Evolutionary conservation across 2,888 invertebrate species (phyloP), one percentile per base, ranked within the genome.

Genomic region (Temnothorax rugatulus): DNA sequence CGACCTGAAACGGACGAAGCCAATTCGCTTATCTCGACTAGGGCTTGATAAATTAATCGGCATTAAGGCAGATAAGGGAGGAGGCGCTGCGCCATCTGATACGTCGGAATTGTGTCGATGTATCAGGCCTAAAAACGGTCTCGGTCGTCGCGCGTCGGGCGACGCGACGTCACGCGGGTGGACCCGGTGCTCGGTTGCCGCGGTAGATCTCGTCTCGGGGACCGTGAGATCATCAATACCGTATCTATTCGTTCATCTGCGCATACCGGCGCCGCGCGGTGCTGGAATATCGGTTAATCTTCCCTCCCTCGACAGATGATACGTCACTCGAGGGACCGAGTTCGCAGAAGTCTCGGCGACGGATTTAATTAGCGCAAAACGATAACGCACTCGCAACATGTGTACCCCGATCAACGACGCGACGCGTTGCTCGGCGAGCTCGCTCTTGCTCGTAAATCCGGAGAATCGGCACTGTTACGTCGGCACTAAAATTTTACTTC

Each of bases 31-130:
- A 92, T 92, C 92, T 91, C 82, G 61, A 59, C 64, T 63, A 44
- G 71, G 52, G 83, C 86, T 92, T 93, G 94, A 94, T 94, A 93
- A 94, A 94, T 94, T 94, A 94, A 94, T 94, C 94, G 92, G 83
- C 92, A 92, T 94, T 93, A 91, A 88, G 87, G 87, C 77, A 91
- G 88, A 91, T 91, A 91, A 85, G 86, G 50, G 86, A 83, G 69
- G 76, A 71, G 50, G 64, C 61, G 84, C 86, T 81, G 69, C 79
- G 86, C 90, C 89, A 91, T 90, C 89, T 88, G 90, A 84, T 90
- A 71, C 38, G 90, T 92, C 91, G 90, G 90, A 91, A 93, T 93
- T 92, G 89, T 90, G 87, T 87, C 92, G 91, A 92, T 93, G 91
- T 91, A 92, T 94, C 93, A 93, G 91, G 83, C 82, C 85, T 75